Conservation (phyloP, 2,113 vertebrate species). For the Hippocampus comes region DNA sequence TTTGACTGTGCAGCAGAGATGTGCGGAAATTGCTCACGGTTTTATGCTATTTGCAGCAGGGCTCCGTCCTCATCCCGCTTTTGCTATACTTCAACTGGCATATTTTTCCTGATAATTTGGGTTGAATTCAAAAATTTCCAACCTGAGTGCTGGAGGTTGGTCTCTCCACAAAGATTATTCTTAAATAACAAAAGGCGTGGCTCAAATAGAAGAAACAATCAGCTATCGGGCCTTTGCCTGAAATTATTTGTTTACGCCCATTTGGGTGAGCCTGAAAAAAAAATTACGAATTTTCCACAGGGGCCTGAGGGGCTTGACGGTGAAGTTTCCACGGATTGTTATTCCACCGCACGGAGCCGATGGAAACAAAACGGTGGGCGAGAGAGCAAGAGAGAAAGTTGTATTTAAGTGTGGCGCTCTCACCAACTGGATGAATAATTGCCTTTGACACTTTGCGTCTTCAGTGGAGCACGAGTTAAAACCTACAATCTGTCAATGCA, state of each 20-base stretch:
- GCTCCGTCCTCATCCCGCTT: too few relatives aligned
- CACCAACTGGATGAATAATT: background rate
- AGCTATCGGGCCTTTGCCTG: background rate
- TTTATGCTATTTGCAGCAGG: too few relatives aligned
- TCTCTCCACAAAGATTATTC: too few relatives aligned
- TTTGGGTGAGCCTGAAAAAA: constrained; percentile 15
- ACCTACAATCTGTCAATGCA: background rate
- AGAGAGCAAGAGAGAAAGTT: constrained; percentile 1
- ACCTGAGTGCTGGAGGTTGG: too few relatives aligned
- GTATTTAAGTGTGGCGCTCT: background rate
- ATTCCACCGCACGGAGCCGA: constrained; percentile 53
- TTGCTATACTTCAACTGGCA: too few relatives aligned
- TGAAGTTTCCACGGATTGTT: constrained; percentile 65
- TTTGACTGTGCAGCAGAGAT: too few relatives aligned
- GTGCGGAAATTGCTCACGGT: too few relatives aligned
- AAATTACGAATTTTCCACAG: constrained; percentile 54
- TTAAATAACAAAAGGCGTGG: too few relatives aligned
- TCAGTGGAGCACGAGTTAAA: constrained; percentile 5
- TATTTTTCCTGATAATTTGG: too few relatives aligned
- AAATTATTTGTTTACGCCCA: constrained; percentile 10
- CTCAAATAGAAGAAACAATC: background rate
- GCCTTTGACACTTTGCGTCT: constrained; percentile 8
- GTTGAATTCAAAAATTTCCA: too few relatives aligned
- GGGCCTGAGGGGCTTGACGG: constrained; percentile 55
- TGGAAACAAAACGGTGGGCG: constrained; percentile 57